Evolutionary conservation across 1,140 invertebrate species (phyloP).

Genomic region (Ceratina japonica): DNA sequence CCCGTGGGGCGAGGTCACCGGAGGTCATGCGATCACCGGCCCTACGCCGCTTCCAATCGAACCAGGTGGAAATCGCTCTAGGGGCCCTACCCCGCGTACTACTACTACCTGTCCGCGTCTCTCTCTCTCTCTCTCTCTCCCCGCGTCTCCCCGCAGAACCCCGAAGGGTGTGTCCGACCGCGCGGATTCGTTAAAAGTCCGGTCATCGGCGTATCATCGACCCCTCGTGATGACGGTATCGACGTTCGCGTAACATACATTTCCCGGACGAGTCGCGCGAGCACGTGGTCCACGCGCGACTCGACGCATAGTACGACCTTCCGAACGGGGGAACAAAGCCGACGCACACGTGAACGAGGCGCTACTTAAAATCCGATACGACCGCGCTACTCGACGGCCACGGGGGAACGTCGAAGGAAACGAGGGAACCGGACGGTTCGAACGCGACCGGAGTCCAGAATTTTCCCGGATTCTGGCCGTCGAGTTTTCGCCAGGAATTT

Average conservation of each 20-base stretch:
- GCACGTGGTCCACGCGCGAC: not conserved
- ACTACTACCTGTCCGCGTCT: not conserved
- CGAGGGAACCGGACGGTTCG: not conserved
- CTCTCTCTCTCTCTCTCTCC: not conserved
- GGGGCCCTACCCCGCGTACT: conserved; percentile 19
- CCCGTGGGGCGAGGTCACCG: conserved; percentile 77
- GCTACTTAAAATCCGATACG: too few relatives aligned
- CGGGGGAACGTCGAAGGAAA: too few relatives aligned
- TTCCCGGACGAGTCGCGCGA: not conserved
- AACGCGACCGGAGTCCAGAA: not conserved
- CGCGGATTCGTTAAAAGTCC: not conserved
- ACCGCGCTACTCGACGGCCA: too few relatives aligned
- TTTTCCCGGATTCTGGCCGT: not conserved
- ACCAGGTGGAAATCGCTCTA: conserved; percentile 31
- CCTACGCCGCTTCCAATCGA: conserved; percentile 53
- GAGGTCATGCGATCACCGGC: conserved; percentile 77
- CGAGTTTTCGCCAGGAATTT: conserved; percentile 25
- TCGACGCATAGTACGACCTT: not conserved
- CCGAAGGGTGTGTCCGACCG: conserved; percentile 41
- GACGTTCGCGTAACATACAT: not conserved
- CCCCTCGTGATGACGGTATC: not conserved
- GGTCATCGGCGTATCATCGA: not conserved
- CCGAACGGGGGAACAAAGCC: not conserved
- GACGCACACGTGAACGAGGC: too few relatives aligned
- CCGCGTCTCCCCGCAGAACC: not conserved